Conservation (phyloP, 2,113 vertebrate genomes). For the Archocentrus centrarchus region DNA sequence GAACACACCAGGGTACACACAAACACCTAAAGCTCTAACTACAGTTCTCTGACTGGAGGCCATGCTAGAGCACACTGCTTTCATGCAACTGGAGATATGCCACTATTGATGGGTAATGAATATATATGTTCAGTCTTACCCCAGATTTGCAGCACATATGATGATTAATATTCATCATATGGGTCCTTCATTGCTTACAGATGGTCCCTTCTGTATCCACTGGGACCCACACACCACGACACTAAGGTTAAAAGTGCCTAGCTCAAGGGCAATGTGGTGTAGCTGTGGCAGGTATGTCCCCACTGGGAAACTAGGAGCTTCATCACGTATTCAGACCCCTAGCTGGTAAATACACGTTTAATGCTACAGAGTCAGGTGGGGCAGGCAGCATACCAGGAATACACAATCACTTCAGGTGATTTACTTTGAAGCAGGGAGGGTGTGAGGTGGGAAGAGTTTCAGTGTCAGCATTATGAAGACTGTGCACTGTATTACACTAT, state of each 20-base stretch:
- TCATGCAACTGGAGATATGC: constrained; percentile 17
- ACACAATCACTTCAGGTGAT: constrained; percentile 42
- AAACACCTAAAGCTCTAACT: constrained; percentile 3
- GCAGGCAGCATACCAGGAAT: constrained; percentile 31
- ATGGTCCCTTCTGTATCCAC: constrained; percentile 34
- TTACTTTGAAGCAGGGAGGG: not conserved
- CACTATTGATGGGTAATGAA: constrained; percentile 43
- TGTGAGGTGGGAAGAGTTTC: constrained; percentile 22
- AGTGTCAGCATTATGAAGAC: constrained; percentile 15
- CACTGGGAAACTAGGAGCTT: constrained; percentile 50
- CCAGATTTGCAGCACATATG: constrained; percentile 30
- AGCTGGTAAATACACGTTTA: constrained; percentile 69
- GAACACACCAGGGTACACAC: constrained; percentile 10
- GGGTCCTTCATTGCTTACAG: constrained; percentile 43
- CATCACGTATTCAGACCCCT: constrained; percentile 54
- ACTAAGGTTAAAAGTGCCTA: constrained; percentile 65
- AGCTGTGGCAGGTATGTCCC: constrained; percentile 47
- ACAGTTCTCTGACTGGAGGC: constrained; percentile 23
- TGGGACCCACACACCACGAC: constrained; percentile 57
- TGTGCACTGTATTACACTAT: not conserved
- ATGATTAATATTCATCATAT: constrained; percentile 72
- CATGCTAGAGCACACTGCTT: constrained; percentile 30
- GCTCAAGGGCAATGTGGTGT: constrained; percentile 68
- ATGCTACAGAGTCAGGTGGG: constrained; percentile 49
- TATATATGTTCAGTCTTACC: constrained; percentile 11